Percentiles rank a stretch among this genome's conserved stretches.
Conservation (phyloP, 64 coral and sea anemone species). For the Platygyra sinensis region DNA sequence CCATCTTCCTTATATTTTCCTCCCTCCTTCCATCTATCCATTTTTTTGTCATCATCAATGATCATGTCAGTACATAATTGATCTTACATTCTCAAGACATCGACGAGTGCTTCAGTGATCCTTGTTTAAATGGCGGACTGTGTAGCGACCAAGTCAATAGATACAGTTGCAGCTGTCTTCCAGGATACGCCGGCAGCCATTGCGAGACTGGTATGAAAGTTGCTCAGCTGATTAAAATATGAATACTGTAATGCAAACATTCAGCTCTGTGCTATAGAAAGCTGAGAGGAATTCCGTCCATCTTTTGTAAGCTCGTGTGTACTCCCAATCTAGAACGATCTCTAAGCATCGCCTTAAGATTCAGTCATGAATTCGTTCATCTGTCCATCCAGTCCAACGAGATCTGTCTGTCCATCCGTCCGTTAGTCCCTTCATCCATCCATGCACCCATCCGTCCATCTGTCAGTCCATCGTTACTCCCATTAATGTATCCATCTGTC, state of each 20-base stretch:
- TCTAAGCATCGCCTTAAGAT: background rate
- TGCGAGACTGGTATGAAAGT: background rate
- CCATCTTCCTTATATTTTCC: too few species aligned
- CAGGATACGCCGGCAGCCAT: background rate
- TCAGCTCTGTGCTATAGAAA: too few species aligned
- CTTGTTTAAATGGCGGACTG: constrained; percentile 19
- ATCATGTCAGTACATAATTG: too few species aligned
- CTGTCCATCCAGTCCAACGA: background rate
- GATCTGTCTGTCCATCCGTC: background rate
- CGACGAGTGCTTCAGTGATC: background rate
- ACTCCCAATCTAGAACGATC: background rate
- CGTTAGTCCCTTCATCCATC: background rate
- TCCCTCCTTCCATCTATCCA: background rate
- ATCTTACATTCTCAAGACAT: background rate
- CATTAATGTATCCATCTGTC: too few species aligned
- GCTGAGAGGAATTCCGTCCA: too few species aligned
- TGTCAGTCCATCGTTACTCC: too few species aligned
- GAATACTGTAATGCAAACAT: too few species aligned
- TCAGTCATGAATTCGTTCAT: background rate
- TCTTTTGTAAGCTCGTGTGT: too few species aligned
- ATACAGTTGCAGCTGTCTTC: constrained; percentile 5
- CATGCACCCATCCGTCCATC: background rate
- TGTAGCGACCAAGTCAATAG: background rate
- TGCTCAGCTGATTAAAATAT: too few species aligned
- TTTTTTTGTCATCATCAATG: background rate